These are phyloP conservation scores for Macrosteles quadrilineatus DNA, from an alignment of 1,140 invertebrate genomes.

Conservation along the genomic window DNA sequence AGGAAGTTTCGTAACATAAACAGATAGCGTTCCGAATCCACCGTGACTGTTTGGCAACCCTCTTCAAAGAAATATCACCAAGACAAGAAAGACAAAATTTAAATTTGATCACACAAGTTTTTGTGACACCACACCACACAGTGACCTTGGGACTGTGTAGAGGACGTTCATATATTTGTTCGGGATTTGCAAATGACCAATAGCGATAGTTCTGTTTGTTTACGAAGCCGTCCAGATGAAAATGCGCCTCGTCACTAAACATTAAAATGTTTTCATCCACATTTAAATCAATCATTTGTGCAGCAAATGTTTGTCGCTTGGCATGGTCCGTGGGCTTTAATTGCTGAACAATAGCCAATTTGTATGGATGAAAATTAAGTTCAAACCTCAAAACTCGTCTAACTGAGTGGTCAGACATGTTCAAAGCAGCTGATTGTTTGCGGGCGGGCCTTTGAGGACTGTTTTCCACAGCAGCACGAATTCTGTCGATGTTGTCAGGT, in stretches of 20 bases:
- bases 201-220: constrained; percentile 49
- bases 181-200: constrained; percentile 43
- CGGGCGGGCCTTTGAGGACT: constrained; percentile 11
- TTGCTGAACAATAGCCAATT: constrained; percentile 33
- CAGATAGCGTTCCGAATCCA: constrained; percentile 18
- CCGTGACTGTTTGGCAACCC: background rate
- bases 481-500: background rate
- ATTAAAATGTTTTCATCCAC: constrained; percentile 25
- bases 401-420: constrained; percentile 11
- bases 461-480: background rate
- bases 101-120: constrained; percentile 39
- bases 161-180: constrained; percentile 44
- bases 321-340: constrained; percentile 30
- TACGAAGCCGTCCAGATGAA: constrained; percentile 46
- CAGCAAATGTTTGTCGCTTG: constrained; percentile 28
- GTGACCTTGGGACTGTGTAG: constrained; percentile 46
- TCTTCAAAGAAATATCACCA: constrained; percentile 30
- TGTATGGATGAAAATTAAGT: constrained; percentile 35
- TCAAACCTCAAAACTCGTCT: constrained; percentile 6
- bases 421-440: constrained; percentile 2
- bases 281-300: constrained; percentile 28
- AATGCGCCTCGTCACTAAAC: constrained; percentile 47
- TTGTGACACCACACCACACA: constrained; percentile 43
- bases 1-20: constrained; percentile 19
- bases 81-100: no score